These are phyloP conservation scores for Lepetodrilus schrolli DNA, from an alignment of 2,888 invertebrate genomes.

Conservation along the genomic window DNA sequence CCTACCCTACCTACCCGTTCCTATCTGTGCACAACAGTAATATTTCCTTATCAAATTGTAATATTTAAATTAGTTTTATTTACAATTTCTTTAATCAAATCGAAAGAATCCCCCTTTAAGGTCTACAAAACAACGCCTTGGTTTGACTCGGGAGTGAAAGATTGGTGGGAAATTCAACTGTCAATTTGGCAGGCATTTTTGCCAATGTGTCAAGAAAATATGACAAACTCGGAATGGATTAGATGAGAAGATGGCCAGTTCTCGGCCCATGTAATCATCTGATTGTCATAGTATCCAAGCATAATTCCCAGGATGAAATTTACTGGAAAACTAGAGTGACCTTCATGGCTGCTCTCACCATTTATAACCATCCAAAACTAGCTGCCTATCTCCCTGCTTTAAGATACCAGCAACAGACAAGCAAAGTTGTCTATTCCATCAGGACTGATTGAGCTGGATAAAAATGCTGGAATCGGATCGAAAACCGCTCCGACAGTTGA, in stretches of 20 bases:
- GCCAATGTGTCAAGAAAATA: neutral
- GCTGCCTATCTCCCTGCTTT: neutral
- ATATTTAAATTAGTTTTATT: conserved; percentile 8
- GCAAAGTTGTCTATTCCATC: neutral
- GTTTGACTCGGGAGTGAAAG: conserved; percentile 2
- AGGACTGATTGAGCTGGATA: neutral
- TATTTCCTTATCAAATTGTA: conserved; percentile 20
- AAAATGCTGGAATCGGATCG: neutral
- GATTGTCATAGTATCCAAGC: conserved; percentile 5
- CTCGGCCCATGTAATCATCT: neutral
- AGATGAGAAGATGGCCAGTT: neutral
- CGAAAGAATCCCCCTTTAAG: neutral
- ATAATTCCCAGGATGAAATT: conserved; percentile 8
- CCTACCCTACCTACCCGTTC: too few relatives aligned
- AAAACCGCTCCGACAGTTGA: neutral
- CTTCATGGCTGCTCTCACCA: neutral
- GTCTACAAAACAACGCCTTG: neutral
- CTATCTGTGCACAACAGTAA: neutral
- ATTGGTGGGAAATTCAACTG: conserved; percentile 2
- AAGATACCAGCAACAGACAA: neutral
- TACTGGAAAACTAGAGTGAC: conserved; percentile 21
- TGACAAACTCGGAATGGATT: conserved; percentile 24
- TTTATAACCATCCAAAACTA: conserved; percentile 9
- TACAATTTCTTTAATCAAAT: conserved; percentile 21
- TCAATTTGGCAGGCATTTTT: neutral